Evolutionary conservation across 1,140 invertebrate genomes (phyloP).

Genomic region (Drosophila ficusphila): DNA sequence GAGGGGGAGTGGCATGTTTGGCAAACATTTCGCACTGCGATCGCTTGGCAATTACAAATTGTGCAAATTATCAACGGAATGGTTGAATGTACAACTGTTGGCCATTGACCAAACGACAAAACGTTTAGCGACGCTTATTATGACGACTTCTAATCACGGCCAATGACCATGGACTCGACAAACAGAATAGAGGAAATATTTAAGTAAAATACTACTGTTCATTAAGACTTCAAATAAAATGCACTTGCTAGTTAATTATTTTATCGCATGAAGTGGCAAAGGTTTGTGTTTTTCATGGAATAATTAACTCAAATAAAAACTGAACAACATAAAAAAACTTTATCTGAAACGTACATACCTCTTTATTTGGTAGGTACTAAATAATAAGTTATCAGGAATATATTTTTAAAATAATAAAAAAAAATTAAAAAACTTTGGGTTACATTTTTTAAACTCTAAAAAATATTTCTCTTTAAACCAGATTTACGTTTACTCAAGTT

Average conservation of each 20-base stretch:
- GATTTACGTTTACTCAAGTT: background rate
- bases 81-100: constrained; percentile 11
- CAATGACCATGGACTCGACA: constrained; percentile 17
- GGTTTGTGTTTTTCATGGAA: too few relatives aligned
- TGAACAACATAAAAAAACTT: too few relatives aligned
- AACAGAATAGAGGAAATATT: background rate
- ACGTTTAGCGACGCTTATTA: constrained; percentile 44
- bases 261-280: too few relatives aligned
- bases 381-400: too few relatives aligned
- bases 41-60: constrained; percentile 54
- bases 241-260: background rate
- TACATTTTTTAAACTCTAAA: background rate
- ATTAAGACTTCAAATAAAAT: too few relatives aligned
- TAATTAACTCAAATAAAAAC: too few relatives aligned
- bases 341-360: too few relatives aligned
- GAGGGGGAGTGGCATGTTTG: constrained; percentile 34
- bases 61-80: constrained; percentile 42
- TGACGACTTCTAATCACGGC: constrained; percentile 34
- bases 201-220: background rate
- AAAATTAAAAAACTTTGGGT: background rate
- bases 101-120: constrained; percentile 44
- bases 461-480: too few relatives aligned
- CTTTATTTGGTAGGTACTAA: too few relatives aligned
- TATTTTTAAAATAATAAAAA: background rate
- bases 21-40: constrained; percentile 57